Conservation (phyloP, 2,113 vertebrate species). For the Numenius arquata region DNA sequence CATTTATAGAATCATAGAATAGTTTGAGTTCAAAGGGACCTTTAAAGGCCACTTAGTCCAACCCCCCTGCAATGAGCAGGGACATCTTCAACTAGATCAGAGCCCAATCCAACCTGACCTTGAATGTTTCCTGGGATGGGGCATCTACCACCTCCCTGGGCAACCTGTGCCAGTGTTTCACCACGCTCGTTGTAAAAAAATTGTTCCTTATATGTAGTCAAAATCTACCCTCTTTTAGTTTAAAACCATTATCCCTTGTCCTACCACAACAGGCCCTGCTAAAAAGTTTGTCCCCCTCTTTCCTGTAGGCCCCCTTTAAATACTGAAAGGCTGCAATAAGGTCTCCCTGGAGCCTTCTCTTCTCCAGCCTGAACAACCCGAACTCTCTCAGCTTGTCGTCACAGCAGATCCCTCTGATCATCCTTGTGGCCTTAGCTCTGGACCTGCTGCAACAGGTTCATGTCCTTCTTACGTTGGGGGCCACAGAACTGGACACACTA, state of each 20-base stretch:
- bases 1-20: background rate
- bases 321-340: background rate
- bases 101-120: background rate
- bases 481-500: background rate
- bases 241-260: background rate
- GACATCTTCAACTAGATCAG: background rate
- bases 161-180: background rate
- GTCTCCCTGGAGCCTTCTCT: background rate
- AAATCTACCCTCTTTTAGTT: background rate
- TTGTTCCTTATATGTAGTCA: background rate
- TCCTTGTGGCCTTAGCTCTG: background rate
- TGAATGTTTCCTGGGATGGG: background rate
- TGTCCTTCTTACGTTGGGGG: too few relatives aligned
- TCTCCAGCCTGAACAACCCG: background rate
- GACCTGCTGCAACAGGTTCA: background rate
- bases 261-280: background rate
- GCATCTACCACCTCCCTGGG: background rate
- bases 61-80: background rate
- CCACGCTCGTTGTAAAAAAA: background rate
- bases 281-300: background rate
- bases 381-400: background rate
- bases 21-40: background rate
- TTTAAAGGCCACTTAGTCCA: background rate
- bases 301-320: background rate
- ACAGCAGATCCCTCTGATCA: background rate